Conservation (phyloP, 2,888 invertebrate species). For the Drosophila prostipennis region DNA sequence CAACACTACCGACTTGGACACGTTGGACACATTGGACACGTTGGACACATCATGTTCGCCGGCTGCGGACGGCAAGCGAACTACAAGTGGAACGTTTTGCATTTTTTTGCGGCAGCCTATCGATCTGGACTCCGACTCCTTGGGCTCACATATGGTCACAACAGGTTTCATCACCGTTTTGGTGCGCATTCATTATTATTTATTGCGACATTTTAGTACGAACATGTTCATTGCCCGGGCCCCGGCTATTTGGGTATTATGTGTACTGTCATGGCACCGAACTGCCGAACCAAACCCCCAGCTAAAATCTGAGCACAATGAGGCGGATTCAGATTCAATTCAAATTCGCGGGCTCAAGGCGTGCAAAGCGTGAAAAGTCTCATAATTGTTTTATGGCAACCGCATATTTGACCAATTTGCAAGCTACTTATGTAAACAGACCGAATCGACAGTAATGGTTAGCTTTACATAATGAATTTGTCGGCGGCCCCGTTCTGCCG, state of each 20-base stretch:
- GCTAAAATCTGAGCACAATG: conserved; percentile 33
- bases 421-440: conserved; percentile 66
- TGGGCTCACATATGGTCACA: conserved; percentile 63
- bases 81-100: conserved; percentile 55
- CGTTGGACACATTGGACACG: conserved; percentile 44
- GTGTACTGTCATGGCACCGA: conserved; percentile 18
- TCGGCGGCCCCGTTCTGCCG: conserved; percentile 47
- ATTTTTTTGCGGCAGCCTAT: conserved; percentile 51
- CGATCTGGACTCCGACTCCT: conserved; percentile 53
- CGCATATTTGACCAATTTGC: conserved; percentile 60
- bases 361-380: conserved; percentile 62
- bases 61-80: conserved; percentile 47
- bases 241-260: conserved; percentile 37
- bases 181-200: conserved; percentile 61
- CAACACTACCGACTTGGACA: conserved; percentile 23
- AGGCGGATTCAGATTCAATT: conserved; percentile 23
- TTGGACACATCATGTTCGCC: conserved; percentile 54
- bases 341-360: conserved; percentile 24
- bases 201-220: conserved; percentile 66
- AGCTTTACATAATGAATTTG: conserved; percentile 70
- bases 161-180: conserved; percentile 73
- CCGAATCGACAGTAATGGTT: conserved; percentile 46
- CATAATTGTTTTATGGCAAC: conserved; percentile 60
- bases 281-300: conserved; percentile 6
- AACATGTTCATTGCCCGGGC: conserved; percentile 61